phyloP scores from a whole-genome alignment of 2,113 vertebrate species.

The Chaenocephalus aceratus region DNA sequence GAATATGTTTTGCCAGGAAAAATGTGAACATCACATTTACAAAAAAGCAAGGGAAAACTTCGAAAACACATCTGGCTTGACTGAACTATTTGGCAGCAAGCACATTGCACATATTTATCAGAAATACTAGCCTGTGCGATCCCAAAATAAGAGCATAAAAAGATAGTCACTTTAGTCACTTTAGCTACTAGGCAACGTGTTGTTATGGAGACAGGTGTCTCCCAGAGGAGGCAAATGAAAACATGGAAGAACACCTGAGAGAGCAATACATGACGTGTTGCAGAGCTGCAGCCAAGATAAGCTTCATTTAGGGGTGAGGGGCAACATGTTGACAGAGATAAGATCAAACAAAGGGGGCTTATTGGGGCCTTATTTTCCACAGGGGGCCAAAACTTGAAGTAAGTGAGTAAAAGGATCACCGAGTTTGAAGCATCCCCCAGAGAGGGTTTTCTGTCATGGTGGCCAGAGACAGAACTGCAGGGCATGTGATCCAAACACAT shows the following conservation, averaged over 20 bases:
- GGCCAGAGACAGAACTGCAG: background rate
- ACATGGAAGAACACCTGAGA: background rate
- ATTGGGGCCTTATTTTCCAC: background rate
- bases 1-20: background rate
- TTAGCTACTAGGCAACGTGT: background rate
- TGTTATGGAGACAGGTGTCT: background rate
- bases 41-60: too few relatives aligned
- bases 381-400: background rate
- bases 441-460: background rate
- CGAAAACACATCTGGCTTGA: too few relatives aligned
- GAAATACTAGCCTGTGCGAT: background rate
- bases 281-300: background rate
- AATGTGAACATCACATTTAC: background rate
- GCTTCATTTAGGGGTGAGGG: background rate
- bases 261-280: background rate
- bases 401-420: background rate
- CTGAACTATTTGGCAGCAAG: background rate
- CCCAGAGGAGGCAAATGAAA: background rate
- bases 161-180: too few relatives aligned
- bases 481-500: background rate
- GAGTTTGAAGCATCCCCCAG: background rate
- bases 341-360: background rate
- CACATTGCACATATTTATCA: background rate
- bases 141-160: background rate
- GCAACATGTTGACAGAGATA: background rate